Conservation (phyloP, 2,113 vertebrate species). For the Amblyornis subalaris region DNA sequence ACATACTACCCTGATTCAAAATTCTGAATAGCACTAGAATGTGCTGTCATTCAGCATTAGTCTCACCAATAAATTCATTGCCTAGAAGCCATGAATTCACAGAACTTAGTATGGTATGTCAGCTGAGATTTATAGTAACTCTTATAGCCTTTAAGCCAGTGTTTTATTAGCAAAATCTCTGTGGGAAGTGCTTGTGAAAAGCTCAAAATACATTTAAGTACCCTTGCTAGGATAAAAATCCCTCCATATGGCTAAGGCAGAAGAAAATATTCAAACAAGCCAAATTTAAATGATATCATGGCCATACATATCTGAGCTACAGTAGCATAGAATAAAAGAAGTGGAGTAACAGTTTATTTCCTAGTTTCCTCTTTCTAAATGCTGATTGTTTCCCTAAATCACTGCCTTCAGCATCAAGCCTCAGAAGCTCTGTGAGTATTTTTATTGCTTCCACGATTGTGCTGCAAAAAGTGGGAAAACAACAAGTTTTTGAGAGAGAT, state of each 20-base stretch:
- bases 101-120: neutral
- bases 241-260: neutral
- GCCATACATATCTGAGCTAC: neutral
- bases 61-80: slow-evolving; percentile 9
- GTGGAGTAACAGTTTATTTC: slow-evolving; percentile 32
- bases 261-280: slow-evolving; percentile 27
- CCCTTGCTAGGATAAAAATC: neutral
- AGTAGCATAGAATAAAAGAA: slow-evolving; percentile 11
- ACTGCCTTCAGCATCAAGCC: slow-evolving; percentile 7
- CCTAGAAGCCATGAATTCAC: neutral
- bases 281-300: slow-evolving; percentile 45
- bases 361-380: slow-evolving; percentile 46
- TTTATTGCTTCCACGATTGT: slow-evolving; percentile 14
- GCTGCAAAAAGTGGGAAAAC: neutral
- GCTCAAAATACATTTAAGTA: slow-evolving; percentile 32
- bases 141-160: slow-evolving; percentile 35
- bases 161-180: slow-evolving; percentile 39
- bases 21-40: neutral
- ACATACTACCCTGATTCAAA: neutral
- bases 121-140: slow-evolving; percentile 38
- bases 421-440: neutral
- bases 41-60: neutral
- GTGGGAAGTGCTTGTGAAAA: slow-evolving; percentile 19
- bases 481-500: neutral
- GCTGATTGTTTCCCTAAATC: slow-evolving; percentile 54